phyloP scores from a whole-genome alignment of 2,113 vertebrate genomes.

The Rhineura floridana region DNA sequence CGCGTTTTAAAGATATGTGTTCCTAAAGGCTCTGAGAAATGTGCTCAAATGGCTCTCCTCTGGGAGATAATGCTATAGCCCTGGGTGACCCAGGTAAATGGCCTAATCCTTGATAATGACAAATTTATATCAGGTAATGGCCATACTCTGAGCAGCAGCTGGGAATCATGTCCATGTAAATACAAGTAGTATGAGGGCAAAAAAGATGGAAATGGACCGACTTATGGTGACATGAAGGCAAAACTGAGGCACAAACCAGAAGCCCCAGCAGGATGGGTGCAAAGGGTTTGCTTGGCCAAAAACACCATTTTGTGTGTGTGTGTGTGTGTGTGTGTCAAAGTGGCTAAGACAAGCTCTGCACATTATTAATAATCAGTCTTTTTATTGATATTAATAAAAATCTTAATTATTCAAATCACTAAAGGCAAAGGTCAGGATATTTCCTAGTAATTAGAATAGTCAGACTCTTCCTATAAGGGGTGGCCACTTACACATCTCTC shows the following conservation, averaged over 20 bases:
- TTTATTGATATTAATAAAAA: no score
- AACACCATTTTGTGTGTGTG: no score
- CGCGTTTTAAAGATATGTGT: neutral
- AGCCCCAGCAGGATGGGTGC: no score
- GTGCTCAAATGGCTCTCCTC: no score
- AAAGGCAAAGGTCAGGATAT: no score
- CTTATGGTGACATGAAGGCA: no score
- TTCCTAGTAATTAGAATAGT: no score
- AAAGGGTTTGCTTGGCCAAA: neutral
- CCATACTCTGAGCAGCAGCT: neutral
- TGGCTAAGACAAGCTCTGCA: neutral
- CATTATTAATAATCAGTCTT: slow-evolving; percentile 6
- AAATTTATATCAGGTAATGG: neutral
- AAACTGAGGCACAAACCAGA: neutral
- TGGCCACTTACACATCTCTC: no score
- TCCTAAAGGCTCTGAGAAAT: neutral
- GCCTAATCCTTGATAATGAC: neutral
- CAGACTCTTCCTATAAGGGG: no score
- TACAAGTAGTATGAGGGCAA: neutral
- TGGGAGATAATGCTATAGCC: neutral
- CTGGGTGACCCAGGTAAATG: neutral
- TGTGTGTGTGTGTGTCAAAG: no score
- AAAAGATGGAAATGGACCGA: no score
- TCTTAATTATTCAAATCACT: no score
- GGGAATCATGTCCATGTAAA: neutral